Evolutionary conservation across 2,888 invertebrate genomes (phyloP), one percentile per base, ranked within the genome.

Genomic region (Pogonocherus hispidulus): DNA sequence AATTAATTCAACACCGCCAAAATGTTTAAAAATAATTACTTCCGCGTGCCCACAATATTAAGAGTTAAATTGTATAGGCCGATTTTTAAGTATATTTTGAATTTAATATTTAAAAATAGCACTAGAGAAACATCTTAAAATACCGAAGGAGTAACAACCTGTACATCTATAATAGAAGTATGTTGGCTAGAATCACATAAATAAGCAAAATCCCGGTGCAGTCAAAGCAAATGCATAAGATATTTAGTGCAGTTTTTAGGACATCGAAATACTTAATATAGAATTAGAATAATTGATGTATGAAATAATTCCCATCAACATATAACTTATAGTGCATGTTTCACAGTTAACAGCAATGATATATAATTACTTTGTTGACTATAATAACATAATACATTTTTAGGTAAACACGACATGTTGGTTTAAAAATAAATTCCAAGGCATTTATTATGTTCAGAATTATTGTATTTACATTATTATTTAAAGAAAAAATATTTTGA

Each of bases 31-130:
- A 9, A 23, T 59, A 59, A 59, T 35, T 19, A 46, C 59, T 59
- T 59, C 59, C 59, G 59, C 47, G 59, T 47, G 47, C 47, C n/a
- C 59, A 22, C 3, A 14, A 18, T 32, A 32, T 19, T 16, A 18
- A 18, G 22, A 27, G 32, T 59, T 47, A 27, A 59, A 59, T 59
- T 27, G 27, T 16, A 57, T 27, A 55, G 57, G 23, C 23, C 6
- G 59, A 59, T 59, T 59, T 59, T 32, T 47, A 14, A 8, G 46
- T 47, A 47, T 59, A 59, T 47, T 59, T 59, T 59, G 47, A 47
- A 47, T 47, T 59, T 59, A 16, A 59, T 59, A 47, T 59, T 59
- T 59, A 59, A 59, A 59, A 59, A 59, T 59, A 59, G 44, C 32
- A 27, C 47, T 47, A 16, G 19, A 59, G 32, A 47, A 59, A 47